phyloP scores from a whole-genome alignment of 2,113 vertebrate species.

The Gymnorhina tibicen region DNA sequence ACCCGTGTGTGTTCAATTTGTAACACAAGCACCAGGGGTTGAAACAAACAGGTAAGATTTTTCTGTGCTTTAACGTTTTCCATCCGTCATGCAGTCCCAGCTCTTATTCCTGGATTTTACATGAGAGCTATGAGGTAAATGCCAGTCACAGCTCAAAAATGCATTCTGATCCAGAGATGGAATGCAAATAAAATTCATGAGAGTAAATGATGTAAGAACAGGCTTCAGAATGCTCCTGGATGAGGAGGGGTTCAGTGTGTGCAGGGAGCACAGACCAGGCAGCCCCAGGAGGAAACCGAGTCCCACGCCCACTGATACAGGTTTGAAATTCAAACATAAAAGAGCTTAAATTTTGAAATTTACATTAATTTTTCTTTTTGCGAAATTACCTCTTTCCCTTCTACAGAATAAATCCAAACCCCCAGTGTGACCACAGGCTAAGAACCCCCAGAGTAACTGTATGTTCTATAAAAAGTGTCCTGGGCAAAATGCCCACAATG shows the following conservation, averaged over 20 bases:
- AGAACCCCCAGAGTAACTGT: conserved; percentile 73
- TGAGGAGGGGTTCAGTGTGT: background rate
- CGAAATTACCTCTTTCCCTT: background rate
- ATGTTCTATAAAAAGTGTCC: conserved; percentile 80
- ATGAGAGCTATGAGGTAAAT: background rate
- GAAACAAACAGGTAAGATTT: background rate
- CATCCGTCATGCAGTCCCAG: background rate
- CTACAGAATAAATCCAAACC: conserved; percentile 64
- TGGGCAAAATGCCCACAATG: conserved; percentile 76
- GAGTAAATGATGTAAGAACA: background rate
- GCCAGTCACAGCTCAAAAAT: background rate
- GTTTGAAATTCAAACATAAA: background rate
- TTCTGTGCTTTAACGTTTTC: background rate
- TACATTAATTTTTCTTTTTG: background rate
- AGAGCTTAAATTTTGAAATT: background rate
- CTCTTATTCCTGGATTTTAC: background rate
- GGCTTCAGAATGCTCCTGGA: conserved; percentile 6
- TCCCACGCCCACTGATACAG: background rate
- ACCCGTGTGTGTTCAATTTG: background rate
- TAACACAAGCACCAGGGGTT: background rate
- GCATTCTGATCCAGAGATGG: background rate
- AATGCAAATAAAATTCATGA: background rate
- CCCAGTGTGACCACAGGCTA: conserved; percentile 53
- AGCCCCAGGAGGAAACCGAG: background rate
- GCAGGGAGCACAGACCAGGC: background rate